These are phyloP conservation scores for Agapornis roseicollis DNA, from an alignment of 2,113 vertebrate genomes.

Conservation along the genomic window DNA sequence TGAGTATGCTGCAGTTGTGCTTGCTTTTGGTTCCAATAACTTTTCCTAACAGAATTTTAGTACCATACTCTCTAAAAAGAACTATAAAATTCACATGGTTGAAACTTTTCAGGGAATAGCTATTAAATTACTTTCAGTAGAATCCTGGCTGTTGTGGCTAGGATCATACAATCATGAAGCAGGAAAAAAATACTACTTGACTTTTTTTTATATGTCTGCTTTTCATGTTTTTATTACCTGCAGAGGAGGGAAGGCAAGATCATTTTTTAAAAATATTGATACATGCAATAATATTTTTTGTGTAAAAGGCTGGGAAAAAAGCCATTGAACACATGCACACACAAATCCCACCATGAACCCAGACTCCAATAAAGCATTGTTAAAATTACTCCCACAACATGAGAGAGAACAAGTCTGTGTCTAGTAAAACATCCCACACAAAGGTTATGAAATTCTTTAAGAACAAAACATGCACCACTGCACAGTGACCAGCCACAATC, in stretches of 20 bases:
- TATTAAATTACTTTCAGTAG: neutral
- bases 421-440: neutral
- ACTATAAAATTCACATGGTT: neutral
- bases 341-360: neutral
- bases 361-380: neutral
- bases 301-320: neutral
- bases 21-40: neutral
- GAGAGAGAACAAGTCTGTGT: neutral
- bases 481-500: neutral
- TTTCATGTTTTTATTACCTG: neutral
- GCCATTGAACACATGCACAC: neutral
- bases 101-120: neutral
- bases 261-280: neutral
- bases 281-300: neutral
- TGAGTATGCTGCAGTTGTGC: neutral
- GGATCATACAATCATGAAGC: neutral
- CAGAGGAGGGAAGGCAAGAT: neutral
- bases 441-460: neutral
- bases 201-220: neutral
- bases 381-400: neutral
- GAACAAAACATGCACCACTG: neutral
- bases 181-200: neutral
- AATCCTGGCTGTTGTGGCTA: neutral
- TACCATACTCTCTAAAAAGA: neutral
- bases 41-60: neutral